Conservation (phyloP, 2,888 invertebrate species). For the Chymomyza amoena region DNA sequence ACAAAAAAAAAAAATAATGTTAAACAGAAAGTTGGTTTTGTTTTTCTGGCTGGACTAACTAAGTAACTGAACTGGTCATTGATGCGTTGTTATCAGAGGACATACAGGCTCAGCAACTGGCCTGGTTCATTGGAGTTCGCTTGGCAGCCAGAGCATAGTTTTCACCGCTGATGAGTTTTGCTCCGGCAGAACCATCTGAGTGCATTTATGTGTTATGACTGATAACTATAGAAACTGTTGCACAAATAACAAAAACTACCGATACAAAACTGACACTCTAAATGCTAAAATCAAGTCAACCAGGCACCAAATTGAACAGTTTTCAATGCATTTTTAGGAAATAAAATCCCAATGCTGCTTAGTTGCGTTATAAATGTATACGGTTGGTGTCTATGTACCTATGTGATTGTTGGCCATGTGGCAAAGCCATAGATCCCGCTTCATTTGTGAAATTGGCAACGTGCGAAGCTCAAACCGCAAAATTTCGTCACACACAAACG, state of each 20-base stretch:
- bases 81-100: conserved; percentile 52
- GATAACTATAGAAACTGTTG: conserved; percentile 22
- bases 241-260: conserved; percentile 1
- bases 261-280: conserved; percentile 12
- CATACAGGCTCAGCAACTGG: conserved; percentile 1
- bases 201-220: conserved; percentile 30
- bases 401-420: neutral
- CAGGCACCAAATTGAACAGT: neutral
- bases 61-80: conserved; percentile 29
- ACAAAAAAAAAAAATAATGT: neutral
- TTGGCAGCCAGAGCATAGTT: conserved; percentile 8
- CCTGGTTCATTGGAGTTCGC: neutral
- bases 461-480: conserved; percentile 24
- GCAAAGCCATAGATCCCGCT: too few species aligned
- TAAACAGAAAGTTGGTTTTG: conserved; percentile 28
- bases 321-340: neutral
- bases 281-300: conserved; percentile 4
- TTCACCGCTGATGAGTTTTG: neutral
- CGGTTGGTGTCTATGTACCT: neutral
- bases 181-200: neutral
- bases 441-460: too few species aligned
- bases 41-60: neutral
- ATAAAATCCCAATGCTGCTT: conserved; percentile 1
- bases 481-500: conserved; percentile 55
- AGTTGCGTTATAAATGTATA: too few species aligned